phyloP scores from a whole-genome alignment of 2,888 invertebrate genomes.

The Gryllus longicercus region DNA sequence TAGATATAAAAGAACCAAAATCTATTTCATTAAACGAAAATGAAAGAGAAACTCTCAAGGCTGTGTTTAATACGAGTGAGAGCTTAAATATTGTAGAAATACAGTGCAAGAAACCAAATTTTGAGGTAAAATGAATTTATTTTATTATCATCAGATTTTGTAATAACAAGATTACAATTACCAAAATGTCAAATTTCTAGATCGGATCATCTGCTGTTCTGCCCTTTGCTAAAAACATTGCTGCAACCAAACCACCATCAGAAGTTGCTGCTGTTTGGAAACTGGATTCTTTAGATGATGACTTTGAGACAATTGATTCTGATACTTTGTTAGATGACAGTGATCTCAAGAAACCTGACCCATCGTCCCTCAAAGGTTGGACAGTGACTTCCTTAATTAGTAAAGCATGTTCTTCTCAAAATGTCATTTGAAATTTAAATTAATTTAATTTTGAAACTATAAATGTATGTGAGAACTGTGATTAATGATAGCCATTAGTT shows the following conservation, averaged over 20 bases:
- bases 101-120: slow-evolving; percentile 63
- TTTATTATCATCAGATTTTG: not conserved
- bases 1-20: slow-evolving; percentile 45
- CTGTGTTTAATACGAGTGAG: slow-evolving; percentile 28
- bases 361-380: slow-evolving; percentile 74
- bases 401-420: too few species aligned
- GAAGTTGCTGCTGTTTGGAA: slow-evolving; percentile 65
- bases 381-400: slow-evolving; percentile 22
- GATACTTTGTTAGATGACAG: slow-evolving; percentile 85
- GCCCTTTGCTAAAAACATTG: slow-evolving; percentile 45
- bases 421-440: not conserved
- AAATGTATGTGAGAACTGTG: too few species aligned
- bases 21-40: slow-evolving; percentile 41
- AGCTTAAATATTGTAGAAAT: slow-evolving; percentile 40
- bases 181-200: slow-evolving; percentile 40
- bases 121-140: slow-evolving; percentile 52
- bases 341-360: slow-evolving; percentile 84
- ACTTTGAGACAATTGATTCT: slow-evolving; percentile 79
- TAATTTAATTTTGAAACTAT: slow-evolving; percentile 29
- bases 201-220: slow-evolving; percentile 62
- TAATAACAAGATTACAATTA: slow-evolving; percentile 24
- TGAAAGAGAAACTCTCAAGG: slow-evolving; percentile 36
- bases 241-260: slow-evolving; percentile 35
- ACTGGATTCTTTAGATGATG: slow-evolving; percentile 60
- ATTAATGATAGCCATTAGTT: too few species aligned